Evolutionary conservation across 2,888 invertebrate genomes (phyloP).

Genomic region (Pollenia labialis): DNA sequence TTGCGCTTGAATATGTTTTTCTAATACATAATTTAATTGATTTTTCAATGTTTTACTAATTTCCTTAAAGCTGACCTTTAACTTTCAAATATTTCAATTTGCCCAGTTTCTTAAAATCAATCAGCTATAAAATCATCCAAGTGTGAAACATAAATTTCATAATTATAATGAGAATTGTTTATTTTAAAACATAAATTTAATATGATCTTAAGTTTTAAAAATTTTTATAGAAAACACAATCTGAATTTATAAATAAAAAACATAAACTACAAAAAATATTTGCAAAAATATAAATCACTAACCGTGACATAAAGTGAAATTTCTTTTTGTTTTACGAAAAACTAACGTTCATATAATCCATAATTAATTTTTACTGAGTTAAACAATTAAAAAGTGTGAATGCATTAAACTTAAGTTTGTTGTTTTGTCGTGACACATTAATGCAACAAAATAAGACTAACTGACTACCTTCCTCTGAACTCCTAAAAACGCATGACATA

Average conservation of each 20-base stretch:
- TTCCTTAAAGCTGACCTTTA: not conserved
- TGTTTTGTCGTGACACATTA: not conserved
- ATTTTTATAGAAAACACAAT: too few species aligned
- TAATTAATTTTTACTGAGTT: constrained; percentile 20
- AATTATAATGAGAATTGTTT: not conserved
- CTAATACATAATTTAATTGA: too few species aligned
- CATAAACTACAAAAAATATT: not conserved
- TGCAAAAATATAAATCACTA: constrained; percentile 2
- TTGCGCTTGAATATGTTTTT: too few species aligned
- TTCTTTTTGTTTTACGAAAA: constrained; percentile 2
- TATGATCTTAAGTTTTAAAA: not conserved
- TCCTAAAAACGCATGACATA: not conserved
- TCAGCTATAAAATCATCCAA: constrained; percentile 1
- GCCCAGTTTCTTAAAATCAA: not conserved
- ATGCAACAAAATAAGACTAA: not conserved
- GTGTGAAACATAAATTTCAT: not conserved
- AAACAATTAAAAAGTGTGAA: constrained; percentile 40
- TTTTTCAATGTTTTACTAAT: not conserved
- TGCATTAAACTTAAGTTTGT: not conserved
- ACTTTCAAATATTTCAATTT: not conserved
- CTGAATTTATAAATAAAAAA: not conserved
- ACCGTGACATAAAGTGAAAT: constrained; percentile 52
- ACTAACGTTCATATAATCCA: not conserved
- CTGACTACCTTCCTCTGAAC: not conserved
- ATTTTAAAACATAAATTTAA: not conserved